Conservation (phyloP, 2,888 invertebrate species). For the Hoplodrina ambigua region DNA sequence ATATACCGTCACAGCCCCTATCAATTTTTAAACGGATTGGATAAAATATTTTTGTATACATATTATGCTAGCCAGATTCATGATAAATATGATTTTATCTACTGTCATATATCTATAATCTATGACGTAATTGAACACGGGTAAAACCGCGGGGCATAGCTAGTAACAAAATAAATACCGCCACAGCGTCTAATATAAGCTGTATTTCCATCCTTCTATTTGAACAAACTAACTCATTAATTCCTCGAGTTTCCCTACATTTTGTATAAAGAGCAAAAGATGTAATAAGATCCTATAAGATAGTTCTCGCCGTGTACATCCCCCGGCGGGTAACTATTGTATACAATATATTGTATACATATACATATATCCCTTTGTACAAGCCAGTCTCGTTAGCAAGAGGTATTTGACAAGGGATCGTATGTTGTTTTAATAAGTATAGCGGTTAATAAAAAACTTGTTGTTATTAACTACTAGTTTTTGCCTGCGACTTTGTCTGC, state of each 20-base stretch:
- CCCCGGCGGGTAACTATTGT: conserved; percentile 18
- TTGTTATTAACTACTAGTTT: background rate
- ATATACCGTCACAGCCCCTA: no score
- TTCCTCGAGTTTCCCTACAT: conserved; percentile 5
- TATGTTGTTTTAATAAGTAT: conserved; percentile 39
- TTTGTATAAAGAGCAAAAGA: conserved; percentile 14
- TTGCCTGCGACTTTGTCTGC: background rate
- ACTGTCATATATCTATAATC: no score
- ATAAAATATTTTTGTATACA: no score
- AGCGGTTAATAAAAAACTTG: conserved; percentile 5
- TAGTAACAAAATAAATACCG: background rate
- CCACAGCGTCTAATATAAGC: background rate
- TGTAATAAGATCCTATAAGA: conserved; percentile 22
- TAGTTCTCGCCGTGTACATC: conserved; percentile 26
- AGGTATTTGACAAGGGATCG: conserved; percentile 38
- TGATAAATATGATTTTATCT: no score
- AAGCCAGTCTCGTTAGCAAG: conserved; percentile 24
- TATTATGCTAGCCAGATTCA: no score
- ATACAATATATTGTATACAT: conserved; percentile 8
- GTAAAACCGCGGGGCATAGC: no score
- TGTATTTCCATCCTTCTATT: conserved; percentile 10
- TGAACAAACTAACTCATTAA: conserved; percentile 27
- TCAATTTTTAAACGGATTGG: no score
- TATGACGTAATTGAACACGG: no score
- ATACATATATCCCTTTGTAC: conserved; percentile 31